phyloP scores from a whole-genome alignment of 2,113 vertebrate species.

The Scatophagus argus region DNA sequence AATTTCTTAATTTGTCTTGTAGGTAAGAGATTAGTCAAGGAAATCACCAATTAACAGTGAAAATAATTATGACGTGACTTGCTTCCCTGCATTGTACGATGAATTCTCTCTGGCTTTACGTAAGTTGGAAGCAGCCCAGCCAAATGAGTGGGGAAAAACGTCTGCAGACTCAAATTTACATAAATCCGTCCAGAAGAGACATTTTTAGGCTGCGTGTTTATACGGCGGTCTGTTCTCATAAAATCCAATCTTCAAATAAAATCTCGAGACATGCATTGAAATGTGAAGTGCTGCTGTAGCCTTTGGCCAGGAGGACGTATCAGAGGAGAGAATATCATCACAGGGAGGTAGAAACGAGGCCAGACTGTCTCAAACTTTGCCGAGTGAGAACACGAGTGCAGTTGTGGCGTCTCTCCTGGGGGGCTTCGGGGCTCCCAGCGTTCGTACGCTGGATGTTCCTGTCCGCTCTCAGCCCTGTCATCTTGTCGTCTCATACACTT shows the following conservation, averaged over 20 bases:
- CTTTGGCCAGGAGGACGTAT: constrained; percentile 23
- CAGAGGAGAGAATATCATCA: constrained; percentile 37
- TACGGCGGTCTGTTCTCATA: not conserved
- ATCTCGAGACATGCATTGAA: constrained; percentile 44
- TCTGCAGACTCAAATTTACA: not conserved
- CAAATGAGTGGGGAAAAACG: not conserved
- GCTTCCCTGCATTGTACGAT: not conserved
- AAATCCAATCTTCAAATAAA: constrained; percentile 3
- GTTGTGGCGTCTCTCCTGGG: constrained; percentile 17
- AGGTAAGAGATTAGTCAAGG: not conserved
- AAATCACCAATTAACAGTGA: not conserved
- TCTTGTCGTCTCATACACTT: constrained; percentile 29
- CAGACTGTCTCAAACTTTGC: constrained; percentile 4
- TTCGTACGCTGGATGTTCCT: constrained; percentile 12
- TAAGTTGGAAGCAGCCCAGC: not conserved
- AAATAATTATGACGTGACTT: not conserved
- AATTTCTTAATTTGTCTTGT: too few relatives aligned
- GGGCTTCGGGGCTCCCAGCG: not conserved
- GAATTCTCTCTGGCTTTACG: not conserved
- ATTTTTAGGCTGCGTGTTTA: constrained; percentile 10
- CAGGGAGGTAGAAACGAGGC: constrained; percentile 41
- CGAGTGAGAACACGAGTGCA: constrained; percentile 19
- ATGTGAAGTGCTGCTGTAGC: constrained; percentile 20
- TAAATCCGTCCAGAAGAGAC: constrained; percentile 24
- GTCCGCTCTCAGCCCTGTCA: not conserved